Percentiles rank a stretch among this genome's conserved stretches.
These are phyloP conservation scores for Ecliptopera silaceata DNA, from an alignment of 2,888 invertebrate genomes.

Conservation along the genomic window DNA sequence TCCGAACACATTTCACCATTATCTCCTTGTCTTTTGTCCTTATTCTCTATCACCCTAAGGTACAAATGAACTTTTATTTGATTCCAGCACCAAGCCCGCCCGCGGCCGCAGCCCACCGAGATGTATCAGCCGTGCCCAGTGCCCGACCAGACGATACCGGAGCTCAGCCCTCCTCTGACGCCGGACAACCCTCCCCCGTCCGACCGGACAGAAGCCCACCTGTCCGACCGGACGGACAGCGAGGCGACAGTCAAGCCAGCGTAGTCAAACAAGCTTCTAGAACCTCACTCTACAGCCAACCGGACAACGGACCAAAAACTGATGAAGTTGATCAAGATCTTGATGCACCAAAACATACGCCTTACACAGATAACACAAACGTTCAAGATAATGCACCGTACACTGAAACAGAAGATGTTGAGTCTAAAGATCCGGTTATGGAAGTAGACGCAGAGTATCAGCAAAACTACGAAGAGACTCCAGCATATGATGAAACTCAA, in stretches of 20 bases:
- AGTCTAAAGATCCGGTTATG: slow-evolving; percentile 7
- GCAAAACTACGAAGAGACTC: slow-evolving; percentile 42
- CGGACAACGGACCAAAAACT: slow-evolving; percentile 21
- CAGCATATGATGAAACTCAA: slow-evolving; percentile 10
- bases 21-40: no score
- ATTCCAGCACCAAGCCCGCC: slow-evolving; percentile 76
- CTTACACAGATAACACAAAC: slow-evolving; percentile 1
- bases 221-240: slow-evolving; percentile 44
- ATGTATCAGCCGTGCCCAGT: slow-evolving; percentile 61
- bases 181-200: slow-evolving; percentile 44
- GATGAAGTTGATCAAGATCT: background rate
- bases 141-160: slow-evolving; percentile 44
- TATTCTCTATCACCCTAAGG: background rate
- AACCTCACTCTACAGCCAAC: slow-evolving; percentile 35
- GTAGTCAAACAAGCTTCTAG: slow-evolving; percentile 48
- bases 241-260: slow-evolving; percentile 44
- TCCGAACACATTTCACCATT: no score
- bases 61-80: background rate
- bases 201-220: slow-evolving; percentile 30
- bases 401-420: slow-evolving; percentile 1
- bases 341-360: background rate
- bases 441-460: slow-evolving; percentile 29
- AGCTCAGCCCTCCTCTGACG: slow-evolving; percentile 59
- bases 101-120: slow-evolving; percentile 64
- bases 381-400: background rate